Evolutionary conservation across 1,140 invertebrate genomes (phyloP), one percentile per base, ranked within the genome.

Genomic region (Dendrolimus kikuchii): DNA sequence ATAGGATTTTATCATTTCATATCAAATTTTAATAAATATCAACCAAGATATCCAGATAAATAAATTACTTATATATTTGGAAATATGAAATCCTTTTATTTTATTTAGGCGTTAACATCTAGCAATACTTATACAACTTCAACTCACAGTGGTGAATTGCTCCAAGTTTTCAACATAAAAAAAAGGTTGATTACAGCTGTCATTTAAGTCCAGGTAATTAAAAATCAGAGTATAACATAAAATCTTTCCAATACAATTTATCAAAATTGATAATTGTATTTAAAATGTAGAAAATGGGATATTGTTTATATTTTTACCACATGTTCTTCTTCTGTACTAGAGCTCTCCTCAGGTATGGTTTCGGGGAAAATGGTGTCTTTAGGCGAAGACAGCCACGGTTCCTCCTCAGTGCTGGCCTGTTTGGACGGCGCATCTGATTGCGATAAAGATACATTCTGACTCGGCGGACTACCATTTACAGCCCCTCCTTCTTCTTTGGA

Each of bases 311-410:
- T 43, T 6, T n/a, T 59, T 73, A 94, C 95, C 67, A 96, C 94
- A 76, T 96, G 95, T 81, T 97, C 95, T 74, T 96, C 95, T 82
- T 96, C 95, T 46, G 94, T 94, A 64, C 95, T 96, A 4, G 95
- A 96, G 72, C 94, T 95, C 79, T 97, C 95, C 86, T 97, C 95
- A 0, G 95, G 95, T 63, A 96, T 96, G 1, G 95, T 96, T 89
- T 97, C 95, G 1, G 95, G 95, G 77, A 96, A 96, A 45, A 92
- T 92, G 5, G 93, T 94, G 58, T 96, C 95, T 75, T 95, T 95
- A 5, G 94, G 94, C 0, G 94, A 95, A 2, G 94, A 93, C 2
- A 95, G 89, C 93, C 93, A 95, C 40, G 88, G 90, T 88, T 92
- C 92, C 46, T 92, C 91, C 52, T 88, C 88, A 46, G 86, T 89